Percentiles rank a stretch among this genome's conserved stretches.
Evolutionary conservation across 2,888 invertebrate genomes (phyloP).

Genomic region (Phengaris alcon): DNA sequence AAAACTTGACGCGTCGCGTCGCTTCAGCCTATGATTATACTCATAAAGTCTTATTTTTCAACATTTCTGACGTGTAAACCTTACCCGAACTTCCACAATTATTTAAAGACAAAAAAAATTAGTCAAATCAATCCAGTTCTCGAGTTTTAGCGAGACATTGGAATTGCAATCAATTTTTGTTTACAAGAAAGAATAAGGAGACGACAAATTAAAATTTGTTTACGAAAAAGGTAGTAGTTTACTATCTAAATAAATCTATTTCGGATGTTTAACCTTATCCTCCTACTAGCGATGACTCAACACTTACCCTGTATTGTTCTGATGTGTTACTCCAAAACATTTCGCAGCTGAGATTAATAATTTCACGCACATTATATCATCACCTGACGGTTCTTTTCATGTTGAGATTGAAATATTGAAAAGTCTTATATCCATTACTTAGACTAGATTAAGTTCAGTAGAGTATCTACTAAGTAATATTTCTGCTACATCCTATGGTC

Average conservation of each 20-base stretch:
- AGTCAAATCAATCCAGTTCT: too few species aligned
- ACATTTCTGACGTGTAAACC: too few species aligned
- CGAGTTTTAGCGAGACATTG: too few species aligned
- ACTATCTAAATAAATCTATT: constrained; percentile 11
- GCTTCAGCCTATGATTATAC: too few species aligned
- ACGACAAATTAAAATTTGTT: too few species aligned
- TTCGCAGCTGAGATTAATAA: constrained; percentile 56
- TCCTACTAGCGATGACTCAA: constrained; percentile 39
- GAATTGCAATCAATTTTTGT: too few species aligned
- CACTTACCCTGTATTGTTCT: constrained; percentile 44
- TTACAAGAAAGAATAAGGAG: too few species aligned
- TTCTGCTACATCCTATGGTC: neutral
- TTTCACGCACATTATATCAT: constrained; percentile 68
- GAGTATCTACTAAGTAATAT: neutral
- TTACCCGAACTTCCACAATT: too few species aligned
- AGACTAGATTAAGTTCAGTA: neutral
- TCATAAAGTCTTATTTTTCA: too few species aligned
- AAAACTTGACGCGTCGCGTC: too few species aligned
- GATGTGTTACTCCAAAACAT: constrained; percentile 58
- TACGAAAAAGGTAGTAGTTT: too few species aligned
- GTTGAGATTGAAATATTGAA: neutral
- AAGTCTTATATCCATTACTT: neutral
- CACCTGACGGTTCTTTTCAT: constrained; percentile 46
- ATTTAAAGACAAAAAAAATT: too few species aligned
- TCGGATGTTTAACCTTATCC: constrained; percentile 34